Evolutionary conservation across 2,888 invertebrate genomes (phyloP), one percentile per base, ranked within the genome.

Genomic region (Neelides folsomi): DNA sequence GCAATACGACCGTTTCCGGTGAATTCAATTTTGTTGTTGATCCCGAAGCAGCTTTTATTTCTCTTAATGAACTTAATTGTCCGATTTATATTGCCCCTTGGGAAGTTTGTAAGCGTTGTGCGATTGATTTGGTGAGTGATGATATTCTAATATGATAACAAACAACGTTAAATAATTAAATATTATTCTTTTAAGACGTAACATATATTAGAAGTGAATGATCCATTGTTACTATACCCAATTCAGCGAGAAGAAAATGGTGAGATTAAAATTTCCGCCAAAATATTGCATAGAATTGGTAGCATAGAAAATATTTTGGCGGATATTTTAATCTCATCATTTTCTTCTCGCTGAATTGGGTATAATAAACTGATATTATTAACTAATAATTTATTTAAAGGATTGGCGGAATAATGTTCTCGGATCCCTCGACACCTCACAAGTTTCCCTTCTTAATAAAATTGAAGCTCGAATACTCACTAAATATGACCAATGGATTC

Each of bases 21-120:
- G 76, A 77, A 60, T 77, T 75, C 66, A 77, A 77, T 64, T 77
- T 76, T 57, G 66, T 67, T 48, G 67, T 65, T 50, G 77, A 77
- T 60, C 75, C 76, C 0, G 76, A 77, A 60, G 72, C 76, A 0
- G 77, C 75, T 0, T 65, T 69, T 47, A 69, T 75, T 16, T 73
- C 73, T 1, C 61, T 77, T 5, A 66, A 67, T 2, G 67, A 70
- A 42, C 66, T 71, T 47, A 51, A 62, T 2, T 69, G 69, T 55
- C 69, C 69, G 2, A 68, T 72, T 20, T 66, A 65, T 1, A 55
- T 75, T 3, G 67, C 71, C 3, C 69, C 72, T 2, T 75, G 72
- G 73, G 75, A 76, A 59, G 58, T 68, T 2, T 57, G 60, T 10
- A 49, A 54, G 35, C 34, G 43, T 12, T 43, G 52, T 48, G 41